Evolutionary conservation across 2,797 vertebrate species (phyloP).

Genomic region (Podarcis lilfordi): DNA sequence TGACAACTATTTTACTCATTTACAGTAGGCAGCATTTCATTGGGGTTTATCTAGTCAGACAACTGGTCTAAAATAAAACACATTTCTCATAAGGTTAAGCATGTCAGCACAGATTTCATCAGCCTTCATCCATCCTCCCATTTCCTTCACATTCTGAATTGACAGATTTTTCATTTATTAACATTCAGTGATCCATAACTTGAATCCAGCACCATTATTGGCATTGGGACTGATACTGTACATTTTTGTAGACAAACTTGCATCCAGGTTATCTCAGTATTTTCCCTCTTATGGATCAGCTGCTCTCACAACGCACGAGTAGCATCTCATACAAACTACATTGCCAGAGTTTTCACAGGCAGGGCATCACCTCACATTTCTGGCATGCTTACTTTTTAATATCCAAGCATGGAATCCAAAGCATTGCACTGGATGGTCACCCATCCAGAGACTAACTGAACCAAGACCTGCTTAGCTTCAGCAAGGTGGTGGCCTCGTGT

Average conservation of each 20-base stretch:
- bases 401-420: no score
- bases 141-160: neutral
- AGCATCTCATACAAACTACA: neutral
- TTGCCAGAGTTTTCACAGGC: neutral
- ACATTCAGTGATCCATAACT: neutral
- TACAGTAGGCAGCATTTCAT: conserved; percentile 33
- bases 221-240: neutral
- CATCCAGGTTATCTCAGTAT: conserved; percentile 14
- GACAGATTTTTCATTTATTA: neutral
- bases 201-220: neutral
- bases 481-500: no score
- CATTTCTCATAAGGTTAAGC: conserved; percentile 36
- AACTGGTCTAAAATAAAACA: neutral
- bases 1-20: conserved; percentile 33
- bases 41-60: conserved; percentile 28
- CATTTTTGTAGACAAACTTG: conserved; percentile 25
- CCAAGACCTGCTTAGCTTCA: no score
- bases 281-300: conserved; percentile 24
- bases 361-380: rapidly evolving
- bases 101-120: neutral
- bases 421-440: no score
- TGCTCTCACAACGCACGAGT: conserved; percentile 9
- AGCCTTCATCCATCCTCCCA: neutral
- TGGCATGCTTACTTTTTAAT: neutral
- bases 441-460: neutral